A percentile compares a stretch with the other conserved stretches of the same genome.
These are phyloP conservation scores for Neotoxoptera formosana DNA, from an alignment of 1,140 invertebrate species.

Conservation along the genomic window DNA sequence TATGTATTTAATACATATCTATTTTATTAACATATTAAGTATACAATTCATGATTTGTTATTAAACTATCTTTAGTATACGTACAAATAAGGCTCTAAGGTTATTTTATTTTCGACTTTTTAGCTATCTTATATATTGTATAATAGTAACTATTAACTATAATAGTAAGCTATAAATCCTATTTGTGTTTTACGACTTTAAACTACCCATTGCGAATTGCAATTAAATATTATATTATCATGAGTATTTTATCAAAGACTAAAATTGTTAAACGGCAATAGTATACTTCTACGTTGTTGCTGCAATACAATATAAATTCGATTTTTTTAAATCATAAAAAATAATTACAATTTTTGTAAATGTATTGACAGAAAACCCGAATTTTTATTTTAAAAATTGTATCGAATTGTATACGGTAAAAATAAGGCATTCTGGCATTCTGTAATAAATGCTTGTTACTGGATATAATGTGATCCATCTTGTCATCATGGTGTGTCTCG, in stretches of 20 bases:
- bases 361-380: not conserved
- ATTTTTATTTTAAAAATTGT: not conserved
- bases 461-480: not conserved
- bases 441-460: not conserved
- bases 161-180: not conserved
- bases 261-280: not conserved
- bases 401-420: not conserved
- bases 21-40: not conserved
- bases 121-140: not conserved
- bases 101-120: not conserved
- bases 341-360: not conserved
- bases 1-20: not conserved
- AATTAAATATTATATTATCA: not conserved
- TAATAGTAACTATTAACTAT: not conserved
- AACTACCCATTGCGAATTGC: not conserved
- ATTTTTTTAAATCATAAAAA: not conserved
- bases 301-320: not conserved
- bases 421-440: not conserved
- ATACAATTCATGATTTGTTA: slow-evolving; percentile 4
- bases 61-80: not conserved
- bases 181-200: not conserved
- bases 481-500: not conserved
- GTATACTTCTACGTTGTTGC: not conserved
- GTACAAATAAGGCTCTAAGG: not conserved
- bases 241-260: not conserved